Evolutionary conservation across 2,113 vertebrate species (phyloP), one percentile per base, ranked within the genome.

Genomic region (Cyanoderma ruficeps): DNA sequence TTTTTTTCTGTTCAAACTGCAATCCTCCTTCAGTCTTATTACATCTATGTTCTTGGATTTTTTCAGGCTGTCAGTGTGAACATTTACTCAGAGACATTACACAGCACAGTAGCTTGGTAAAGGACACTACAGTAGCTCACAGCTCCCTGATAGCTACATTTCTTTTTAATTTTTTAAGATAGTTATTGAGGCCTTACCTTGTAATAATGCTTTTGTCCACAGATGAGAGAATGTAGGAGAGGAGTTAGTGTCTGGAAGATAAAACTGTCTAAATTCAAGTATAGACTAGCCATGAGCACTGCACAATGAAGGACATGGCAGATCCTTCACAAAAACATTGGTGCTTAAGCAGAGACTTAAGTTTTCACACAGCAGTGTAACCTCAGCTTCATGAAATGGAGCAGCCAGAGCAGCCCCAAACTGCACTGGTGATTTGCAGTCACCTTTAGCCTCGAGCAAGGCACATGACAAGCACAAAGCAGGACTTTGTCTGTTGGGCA

Each of bases 391-490:
- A 10, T 23, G 17, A 71, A 78, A 31, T 15, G 59, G 50, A 87
- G 53, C 44, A 64, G 56, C 13, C 72, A 89, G 69, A 91, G 72
- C 64, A 84, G 31, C 49, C 47, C 52, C n/a, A 33, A 33, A 56
- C 13, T 84, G 49, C 37, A 11, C 5, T 82, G n/a, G 37, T 87
- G 81, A 93, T 93, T 74, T 92, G 23, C 49, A 75, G 68, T 71
- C 76, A 47, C 64, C 65, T 89, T 90, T 91, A 89, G 67, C 72
- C 77, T 87, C 23, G 18, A 95, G 65, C 83, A 87, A 37, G 47
- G 83, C 89, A 56, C 35, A 23, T 86, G 71, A 79, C 56, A 59
- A 79, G 53, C 57, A 93, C 89, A 96, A 94, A 94, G 78, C 33
- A 6, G 20, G 68, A 57, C 91, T 94, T 92, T 94, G 41, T 92